phyloP scores from a whole-genome alignment of 2,113 vertebrate species.

The Spilogale gracilis region DNA sequence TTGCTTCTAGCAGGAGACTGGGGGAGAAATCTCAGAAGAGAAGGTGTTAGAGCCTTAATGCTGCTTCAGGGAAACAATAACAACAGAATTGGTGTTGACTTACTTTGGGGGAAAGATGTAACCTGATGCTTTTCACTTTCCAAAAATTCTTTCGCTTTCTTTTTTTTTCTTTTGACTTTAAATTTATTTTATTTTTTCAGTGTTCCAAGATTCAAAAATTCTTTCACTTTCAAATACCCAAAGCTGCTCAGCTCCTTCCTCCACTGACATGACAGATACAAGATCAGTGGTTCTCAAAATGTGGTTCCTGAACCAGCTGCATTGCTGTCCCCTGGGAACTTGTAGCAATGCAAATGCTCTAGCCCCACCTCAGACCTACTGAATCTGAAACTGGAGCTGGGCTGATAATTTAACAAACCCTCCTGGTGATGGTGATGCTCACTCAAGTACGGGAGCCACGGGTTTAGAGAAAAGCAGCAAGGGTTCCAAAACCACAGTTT shows the following conservation, averaged over 20 bases:
- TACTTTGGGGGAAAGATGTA: constrained; percentile 31
- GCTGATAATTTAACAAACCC: background rate
- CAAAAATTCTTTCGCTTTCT: background rate
- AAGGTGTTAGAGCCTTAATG: background rate
- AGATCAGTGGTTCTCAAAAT: background rate
- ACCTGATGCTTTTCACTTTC: constrained; percentile 1
- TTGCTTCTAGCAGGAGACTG: background rate
- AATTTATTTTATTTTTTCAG: too few relatives aligned
- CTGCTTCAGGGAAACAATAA: background rate
- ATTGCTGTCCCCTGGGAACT: background rate
- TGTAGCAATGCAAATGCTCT: background rate
- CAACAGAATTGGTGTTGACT: background rate
- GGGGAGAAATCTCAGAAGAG: background rate
- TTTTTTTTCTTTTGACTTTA: too few relatives aligned
- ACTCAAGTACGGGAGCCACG: background rate
- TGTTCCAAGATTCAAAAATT: background rate
- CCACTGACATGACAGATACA: background rate
- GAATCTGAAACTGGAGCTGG: background rate
- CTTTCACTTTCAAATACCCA: constrained; percentile 8
- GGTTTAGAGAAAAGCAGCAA: constrained; percentile 9
- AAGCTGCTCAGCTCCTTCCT: background rate
- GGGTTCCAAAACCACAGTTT: background rate
- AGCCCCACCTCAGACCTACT: background rate
- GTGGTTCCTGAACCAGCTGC: background rate
- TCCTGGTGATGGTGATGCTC: background rate